Evolutionary conservation across 2,888 invertebrate species (phyloP), one percentile per base, ranked within the genome.

Genomic region (Prionchulus punctatus): DNA sequence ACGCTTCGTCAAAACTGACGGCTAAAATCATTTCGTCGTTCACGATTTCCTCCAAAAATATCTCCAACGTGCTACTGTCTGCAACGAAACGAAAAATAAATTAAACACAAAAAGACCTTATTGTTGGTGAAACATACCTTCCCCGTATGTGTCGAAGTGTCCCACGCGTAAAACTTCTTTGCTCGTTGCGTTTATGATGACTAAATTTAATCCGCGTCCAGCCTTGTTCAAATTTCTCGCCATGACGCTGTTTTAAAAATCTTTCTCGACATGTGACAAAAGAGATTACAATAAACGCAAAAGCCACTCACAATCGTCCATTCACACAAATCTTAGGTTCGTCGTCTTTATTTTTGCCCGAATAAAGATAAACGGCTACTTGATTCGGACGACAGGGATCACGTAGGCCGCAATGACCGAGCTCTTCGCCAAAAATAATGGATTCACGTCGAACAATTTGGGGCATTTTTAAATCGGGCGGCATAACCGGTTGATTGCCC

Each of bases 1-100:
- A 75, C 1, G 77, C 77, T 63, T 79, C 79, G 65, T 79, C 79
- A 64, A 75, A 75, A 4, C 76, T 75, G 30, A 77, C 74, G 30
- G 75, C 73, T 42, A 78, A 70, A 1, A 79, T 66, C 54, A 79
- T 76, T 57, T 78, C 76, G n/a, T 73, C 73, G 1, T 63, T 53
- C 1, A 60, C 60, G 28, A 65, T 57, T 1, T 64, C 60, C 57
- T 75, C 75, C 54, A 76, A 64, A 60, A 74, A 73, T 25, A 71
- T 66, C 61, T 75, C 76, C 58, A 75, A 63, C 43, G 70, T 70
- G 51, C 68, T 70, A 58, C 72, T 72, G 61, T 75, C 75, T 73
- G 63, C 36, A 36, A 36, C 7, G 18, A 12, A 36, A 36, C 7
- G 30, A n/a, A 18, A 18, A n/a, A 53, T 27, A 30, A 26, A 47